phyloP scores from a whole-genome alignment of 1,140 invertebrate species.

The Drosophila aff. region DNA sequence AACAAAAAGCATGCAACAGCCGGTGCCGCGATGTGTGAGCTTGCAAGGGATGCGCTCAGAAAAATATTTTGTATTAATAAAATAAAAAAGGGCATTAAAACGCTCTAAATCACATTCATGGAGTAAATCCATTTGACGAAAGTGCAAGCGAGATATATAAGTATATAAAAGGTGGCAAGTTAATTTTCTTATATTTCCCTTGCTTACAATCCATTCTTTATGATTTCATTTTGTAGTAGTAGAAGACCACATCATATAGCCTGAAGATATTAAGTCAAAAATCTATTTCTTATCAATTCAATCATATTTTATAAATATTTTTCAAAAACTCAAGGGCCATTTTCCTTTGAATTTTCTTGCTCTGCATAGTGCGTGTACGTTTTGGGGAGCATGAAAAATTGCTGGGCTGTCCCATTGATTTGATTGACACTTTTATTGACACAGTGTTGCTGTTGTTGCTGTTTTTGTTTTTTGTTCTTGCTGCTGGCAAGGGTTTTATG shows the following conservation, averaged over 20 bases:
- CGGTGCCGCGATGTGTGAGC: constrained; percentile 26
- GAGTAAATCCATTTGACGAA: too few species aligned
- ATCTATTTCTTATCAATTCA: too few species aligned
- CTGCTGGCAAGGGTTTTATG: constrained; percentile 68
- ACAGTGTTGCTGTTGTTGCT: constrained; percentile 55
- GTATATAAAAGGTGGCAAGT: too few species aligned
- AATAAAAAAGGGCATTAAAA: too few species aligned
- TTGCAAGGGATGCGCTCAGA: background rate
- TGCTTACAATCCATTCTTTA: too few species aligned
- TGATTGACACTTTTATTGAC: constrained; percentile 83
- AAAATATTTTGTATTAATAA: background rate
- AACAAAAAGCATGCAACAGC: constrained; percentile 65
- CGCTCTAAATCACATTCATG: too few species aligned
- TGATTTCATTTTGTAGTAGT: too few species aligned
- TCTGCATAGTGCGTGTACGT: constrained; percentile 11
- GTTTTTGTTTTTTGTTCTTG: background rate
- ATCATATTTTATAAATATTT: background rate
- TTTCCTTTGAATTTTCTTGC: background rate
- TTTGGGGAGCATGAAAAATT: constrained; percentile 60
- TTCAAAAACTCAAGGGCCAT: background rate
- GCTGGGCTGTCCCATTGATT: constrained; percentile 71
- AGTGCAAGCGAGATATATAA: too few species aligned
- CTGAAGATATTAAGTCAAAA: too few species aligned
- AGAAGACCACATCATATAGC: too few species aligned
- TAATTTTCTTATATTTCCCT: too few species aligned